Conservation (phyloP, 2,797 vertebrate genomes). For the Cyclura pinguis region DNA sequence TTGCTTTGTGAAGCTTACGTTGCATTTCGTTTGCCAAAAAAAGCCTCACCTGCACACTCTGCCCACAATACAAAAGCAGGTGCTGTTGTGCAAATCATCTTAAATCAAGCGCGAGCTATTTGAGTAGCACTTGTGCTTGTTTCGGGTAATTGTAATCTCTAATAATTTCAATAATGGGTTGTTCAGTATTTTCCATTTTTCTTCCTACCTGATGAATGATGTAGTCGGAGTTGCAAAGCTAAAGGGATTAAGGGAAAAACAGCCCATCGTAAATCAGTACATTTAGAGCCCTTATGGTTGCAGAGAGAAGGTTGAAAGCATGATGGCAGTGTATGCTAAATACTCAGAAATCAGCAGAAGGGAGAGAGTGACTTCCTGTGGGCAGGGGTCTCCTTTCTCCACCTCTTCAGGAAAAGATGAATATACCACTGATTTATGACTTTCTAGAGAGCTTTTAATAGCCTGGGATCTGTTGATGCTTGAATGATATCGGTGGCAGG, state of each 20-base stretch:
- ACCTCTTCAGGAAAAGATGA: constrained; percentile 1
- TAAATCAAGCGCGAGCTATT: not conserved
- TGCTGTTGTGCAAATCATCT: not conserved
- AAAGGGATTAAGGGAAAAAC: not conserved
- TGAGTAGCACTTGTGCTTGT: constrained; percentile 7
- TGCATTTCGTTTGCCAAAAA: constrained; percentile 1
- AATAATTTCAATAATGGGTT: constrained; percentile 26
- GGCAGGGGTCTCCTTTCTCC: not conserved
- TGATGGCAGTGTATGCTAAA: constrained; percentile 42
- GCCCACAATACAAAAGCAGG: not conserved
- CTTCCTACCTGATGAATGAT: constrained; percentile 8
- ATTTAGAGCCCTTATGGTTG: constrained; percentile 15
- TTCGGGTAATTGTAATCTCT: constrained; percentile 7
- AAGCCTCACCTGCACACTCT: not conserved
- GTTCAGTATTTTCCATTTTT: constrained; percentile 21
- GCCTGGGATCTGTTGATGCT: not conserved
- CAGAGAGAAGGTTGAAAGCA: constrained; percentile 37
- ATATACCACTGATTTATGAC: not conserved
- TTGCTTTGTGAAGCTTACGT: not conserved
- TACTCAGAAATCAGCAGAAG: constrained; percentile 17
- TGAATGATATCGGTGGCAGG: not conserved
- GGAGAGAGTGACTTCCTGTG: constrained; percentile 7
- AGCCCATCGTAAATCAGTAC: not conserved
- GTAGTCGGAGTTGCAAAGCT: constrained; percentile 1
- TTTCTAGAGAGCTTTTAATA: not conserved